Conservation (phyloP, 2,113 vertebrate species). For the Corapipo altera region DNA sequence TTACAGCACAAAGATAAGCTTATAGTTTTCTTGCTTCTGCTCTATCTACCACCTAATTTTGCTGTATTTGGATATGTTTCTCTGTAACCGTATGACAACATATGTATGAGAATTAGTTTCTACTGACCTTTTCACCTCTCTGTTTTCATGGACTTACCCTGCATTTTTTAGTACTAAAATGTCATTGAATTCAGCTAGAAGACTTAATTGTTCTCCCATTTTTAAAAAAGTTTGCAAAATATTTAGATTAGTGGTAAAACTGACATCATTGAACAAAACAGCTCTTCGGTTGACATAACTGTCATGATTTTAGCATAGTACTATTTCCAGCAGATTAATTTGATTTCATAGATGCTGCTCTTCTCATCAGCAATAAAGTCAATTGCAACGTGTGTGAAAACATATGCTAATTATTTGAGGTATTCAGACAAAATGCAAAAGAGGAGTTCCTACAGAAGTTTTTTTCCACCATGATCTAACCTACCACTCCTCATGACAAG, state of each 20-base stretch:
- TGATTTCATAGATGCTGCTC: not conserved
- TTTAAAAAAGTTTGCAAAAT: not conserved
- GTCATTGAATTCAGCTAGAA: not conserved
- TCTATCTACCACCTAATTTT: not conserved
- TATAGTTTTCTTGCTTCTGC: not conserved
- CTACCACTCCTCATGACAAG: rapidly evolving
- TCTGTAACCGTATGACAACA: not conserved
- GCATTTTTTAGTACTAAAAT: not conserved
- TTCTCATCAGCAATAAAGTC: not conserved
- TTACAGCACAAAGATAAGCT: not conserved
- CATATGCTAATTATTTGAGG: not conserved
- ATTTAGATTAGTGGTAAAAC: not conserved
- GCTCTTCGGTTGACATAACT: not conserved
- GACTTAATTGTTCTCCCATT: not conserved
- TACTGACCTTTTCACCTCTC: not conserved
- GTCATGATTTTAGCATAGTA: not conserved
- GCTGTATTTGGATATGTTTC: not conserved
- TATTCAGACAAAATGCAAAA: not conserved
- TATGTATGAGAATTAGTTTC: not conserved
- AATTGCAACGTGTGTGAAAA: not conserved
- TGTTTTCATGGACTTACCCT: not conserved
- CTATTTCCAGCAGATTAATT: not conserved
- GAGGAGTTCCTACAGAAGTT: not conserved
- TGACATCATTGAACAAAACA: not conserved
- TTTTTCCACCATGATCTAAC: not conserved